These are phyloP conservation scores for Eupsilia transversa DNA, from an alignment of 2,888 invertebrate species.

Conservation along the genomic window DNA sequence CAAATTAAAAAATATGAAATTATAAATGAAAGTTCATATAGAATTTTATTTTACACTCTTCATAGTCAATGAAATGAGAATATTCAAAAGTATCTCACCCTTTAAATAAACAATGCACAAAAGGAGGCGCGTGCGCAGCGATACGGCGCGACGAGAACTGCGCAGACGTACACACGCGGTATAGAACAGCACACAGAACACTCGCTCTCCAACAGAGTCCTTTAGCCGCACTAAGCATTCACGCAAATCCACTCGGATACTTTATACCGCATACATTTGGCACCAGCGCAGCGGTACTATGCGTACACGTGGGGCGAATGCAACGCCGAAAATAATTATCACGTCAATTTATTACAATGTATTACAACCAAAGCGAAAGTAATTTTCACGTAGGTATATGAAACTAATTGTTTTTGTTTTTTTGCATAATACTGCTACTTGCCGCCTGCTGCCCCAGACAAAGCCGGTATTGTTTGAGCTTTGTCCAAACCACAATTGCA, in stretches of 20 bases:
- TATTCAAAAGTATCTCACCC: constrained; percentile 58
- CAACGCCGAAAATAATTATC: constrained; percentile 56
- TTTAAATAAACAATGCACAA: constrained; percentile 44
- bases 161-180: constrained; percentile 44
- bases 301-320: constrained; percentile 57
- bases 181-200: constrained; percentile 35
- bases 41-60: not conserved
- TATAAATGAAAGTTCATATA: constrained; percentile 11
- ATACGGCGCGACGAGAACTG: constrained; percentile 59
- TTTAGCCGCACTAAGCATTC: constrained; percentile 53
- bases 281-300: constrained; percentile 34
- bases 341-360: constrained; percentile 59
- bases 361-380: constrained; percentile 48
- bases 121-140: constrained; percentile 62
- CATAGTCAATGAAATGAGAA: not conserved
- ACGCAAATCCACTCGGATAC: constrained; percentile 41
- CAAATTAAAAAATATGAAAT: not conserved
- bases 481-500: constrained; percentile 39
- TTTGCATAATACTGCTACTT: not conserved
- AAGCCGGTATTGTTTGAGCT: constrained; percentile 39
- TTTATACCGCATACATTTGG: constrained; percentile 57
- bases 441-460: not conserved
- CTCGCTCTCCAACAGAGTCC: constrained; percentile 53
- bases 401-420: constrained; percentile 25
- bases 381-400: constrained; percentile 42